Evolutionary conservation across 30 jellyfish, hydroid and myxozoan genomes (phyloP).

Genomic region (Mastigias papua): DNA sequence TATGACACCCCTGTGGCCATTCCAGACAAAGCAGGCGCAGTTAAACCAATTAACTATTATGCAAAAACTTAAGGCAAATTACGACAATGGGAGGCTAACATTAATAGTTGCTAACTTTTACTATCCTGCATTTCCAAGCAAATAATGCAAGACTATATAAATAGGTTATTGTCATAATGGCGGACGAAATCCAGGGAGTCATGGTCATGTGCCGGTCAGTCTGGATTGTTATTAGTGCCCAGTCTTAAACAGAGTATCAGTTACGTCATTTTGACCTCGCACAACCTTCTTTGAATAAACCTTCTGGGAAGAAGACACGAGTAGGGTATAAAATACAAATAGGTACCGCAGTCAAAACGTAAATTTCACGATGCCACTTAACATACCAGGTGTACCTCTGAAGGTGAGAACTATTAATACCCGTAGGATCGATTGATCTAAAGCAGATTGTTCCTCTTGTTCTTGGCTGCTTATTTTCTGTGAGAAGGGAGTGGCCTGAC

Average conservation of each 20-base stretch:
- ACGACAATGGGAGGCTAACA: too few species aligned
- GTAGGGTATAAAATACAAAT: not conserved
- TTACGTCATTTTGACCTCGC: not conserved
- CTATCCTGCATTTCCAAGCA: too few species aligned
- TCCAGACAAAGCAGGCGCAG: too few species aligned
- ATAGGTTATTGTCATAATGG: not conserved
- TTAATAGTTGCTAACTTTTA: too few species aligned
- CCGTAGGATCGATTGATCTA: not conserved
- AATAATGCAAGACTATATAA: too few species aligned
- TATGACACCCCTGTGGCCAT: too few species aligned
- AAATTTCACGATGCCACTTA: conserved; percentile 1
- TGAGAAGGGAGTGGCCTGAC: not conserved
- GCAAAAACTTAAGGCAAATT: too few species aligned
- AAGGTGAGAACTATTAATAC: not conserved
- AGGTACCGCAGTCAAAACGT: not conserved
- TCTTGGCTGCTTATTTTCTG: not conserved
- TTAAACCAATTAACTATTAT: too few species aligned
- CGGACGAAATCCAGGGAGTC: not conserved
- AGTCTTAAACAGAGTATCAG: not conserved
- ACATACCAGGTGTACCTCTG: conserved; percentile 7
- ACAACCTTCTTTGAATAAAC: not conserved
- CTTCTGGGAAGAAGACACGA: not conserved
- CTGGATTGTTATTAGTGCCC: not conserved
- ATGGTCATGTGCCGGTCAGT: not conserved
- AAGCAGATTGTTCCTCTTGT: not conserved